These are phyloP conservation scores for Prochilodus magdalenae DNA, from an alignment of 2,113 vertebrate species.

Conservation along the genomic window DNA sequence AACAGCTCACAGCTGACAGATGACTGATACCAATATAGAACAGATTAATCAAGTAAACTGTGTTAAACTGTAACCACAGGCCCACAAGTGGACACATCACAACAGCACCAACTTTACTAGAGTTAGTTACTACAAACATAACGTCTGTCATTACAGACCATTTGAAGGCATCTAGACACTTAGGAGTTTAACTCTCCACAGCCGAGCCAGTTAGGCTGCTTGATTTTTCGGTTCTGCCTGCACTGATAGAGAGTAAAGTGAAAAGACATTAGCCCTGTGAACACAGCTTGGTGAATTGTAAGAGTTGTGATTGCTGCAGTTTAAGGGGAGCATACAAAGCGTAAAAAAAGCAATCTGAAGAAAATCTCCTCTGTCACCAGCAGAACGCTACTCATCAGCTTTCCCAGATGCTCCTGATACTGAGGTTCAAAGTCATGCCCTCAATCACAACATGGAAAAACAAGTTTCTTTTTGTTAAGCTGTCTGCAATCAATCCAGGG, in stretches of 20 bases:
- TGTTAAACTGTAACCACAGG: neutral
- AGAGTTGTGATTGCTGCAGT: neutral
- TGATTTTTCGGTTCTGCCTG: neutral
- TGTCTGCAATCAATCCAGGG: neutral
- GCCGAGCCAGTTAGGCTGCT: no score
- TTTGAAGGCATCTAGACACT: neutral
- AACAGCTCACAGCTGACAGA: constrained; percentile 15
- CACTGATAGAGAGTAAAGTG: neutral
- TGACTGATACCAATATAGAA: constrained; percentile 13
- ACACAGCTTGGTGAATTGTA: neutral
- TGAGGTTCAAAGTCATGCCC: constrained; percentile 24
- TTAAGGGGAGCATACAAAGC: neutral
- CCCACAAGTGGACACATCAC: no score
- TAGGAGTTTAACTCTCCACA: neutral
- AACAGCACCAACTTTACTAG: neutral
- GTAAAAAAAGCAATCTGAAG: constrained; percentile 32
- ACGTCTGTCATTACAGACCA: neutral
- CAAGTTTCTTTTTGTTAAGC: neutral
- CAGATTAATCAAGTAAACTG: neutral
- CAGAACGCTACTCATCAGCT: constrained; percentile 13
- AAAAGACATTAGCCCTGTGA: neutral
- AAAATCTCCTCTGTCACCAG: constrained; percentile 2
- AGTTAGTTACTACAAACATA: neutral
- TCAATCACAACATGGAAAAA: constrained; percentile 22
- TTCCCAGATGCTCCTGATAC: constrained; percentile 8